These are phyloP conservation scores for Eupithecia subfuscata DNA, from an alignment of 2,888 invertebrate species.

Conservation along the genomic window DNA sequence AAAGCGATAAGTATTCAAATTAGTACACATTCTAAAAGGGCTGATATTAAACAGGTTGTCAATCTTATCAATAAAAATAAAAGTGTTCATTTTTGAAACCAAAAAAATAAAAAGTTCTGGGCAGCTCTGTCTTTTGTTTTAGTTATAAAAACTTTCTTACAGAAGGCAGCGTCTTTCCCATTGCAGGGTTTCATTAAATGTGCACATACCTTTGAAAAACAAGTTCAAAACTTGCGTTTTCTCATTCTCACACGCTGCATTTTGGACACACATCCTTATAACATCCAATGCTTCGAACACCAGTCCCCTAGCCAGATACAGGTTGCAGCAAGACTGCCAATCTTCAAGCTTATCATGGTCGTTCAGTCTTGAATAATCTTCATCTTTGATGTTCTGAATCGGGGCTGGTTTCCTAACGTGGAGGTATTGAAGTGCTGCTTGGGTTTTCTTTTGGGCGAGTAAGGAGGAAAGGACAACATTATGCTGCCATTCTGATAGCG, in stretches of 20 bases:
- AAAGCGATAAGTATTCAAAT: background rate
- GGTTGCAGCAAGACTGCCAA: slow-evolving; percentile 82
- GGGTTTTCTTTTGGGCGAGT: slow-evolving; percentile 87
- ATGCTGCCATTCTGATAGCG: slow-evolving; percentile 89
- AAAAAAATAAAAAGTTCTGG: too few species aligned
- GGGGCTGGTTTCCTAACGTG: slow-evolving; percentile 84
- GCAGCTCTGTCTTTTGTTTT: too few species aligned
- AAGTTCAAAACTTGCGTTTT: slow-evolving; percentile 82
- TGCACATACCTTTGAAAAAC: slow-evolving; percentile 84
- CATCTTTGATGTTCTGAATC: slow-evolving; percentile 69
- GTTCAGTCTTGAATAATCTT: slow-evolving; percentile 46
- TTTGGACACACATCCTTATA: slow-evolving; percentile 82
- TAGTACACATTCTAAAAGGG: background rate
- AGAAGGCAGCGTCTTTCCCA: too few species aligned
- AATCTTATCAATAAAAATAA: background rate
- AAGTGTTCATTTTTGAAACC: too few species aligned
- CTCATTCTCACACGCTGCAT: slow-evolving; percentile 60
- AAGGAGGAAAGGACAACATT: slow-evolving; percentile 86
- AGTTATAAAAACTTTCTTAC: background rate
- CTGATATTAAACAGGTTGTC: slow-evolving; percentile 12
- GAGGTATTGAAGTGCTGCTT: slow-evolving; percentile 87
- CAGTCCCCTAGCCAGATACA: slow-evolving; percentile 86
- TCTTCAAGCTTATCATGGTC: slow-evolving; percentile 76
- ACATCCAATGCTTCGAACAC: slow-evolving; percentile 87
- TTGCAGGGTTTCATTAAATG: background rate